Conservation (phyloP, 2,888 invertebrate species). For the Meteorus cinctellus region DNA sequence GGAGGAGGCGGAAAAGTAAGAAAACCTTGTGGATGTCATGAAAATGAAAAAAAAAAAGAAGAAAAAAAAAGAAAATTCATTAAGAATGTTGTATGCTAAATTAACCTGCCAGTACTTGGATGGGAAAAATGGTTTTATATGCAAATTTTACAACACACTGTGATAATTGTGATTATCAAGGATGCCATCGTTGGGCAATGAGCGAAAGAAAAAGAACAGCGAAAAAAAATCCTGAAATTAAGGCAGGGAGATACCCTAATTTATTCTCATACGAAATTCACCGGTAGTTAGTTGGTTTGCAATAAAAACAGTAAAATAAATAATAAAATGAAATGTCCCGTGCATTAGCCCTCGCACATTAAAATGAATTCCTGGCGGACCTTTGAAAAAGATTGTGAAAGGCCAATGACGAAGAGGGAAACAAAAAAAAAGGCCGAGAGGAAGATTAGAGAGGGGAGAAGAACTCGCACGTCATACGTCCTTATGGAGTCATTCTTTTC, state of each 20-base stretch:
- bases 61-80: neutral
- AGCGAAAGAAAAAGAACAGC: neutral
- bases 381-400: neutral
- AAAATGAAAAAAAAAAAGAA: neutral
- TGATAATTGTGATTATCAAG: constrained; percentile 1
- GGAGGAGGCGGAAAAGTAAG: no score
- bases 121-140: neutral
- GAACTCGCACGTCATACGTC: constrained; percentile 35
- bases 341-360: constrained; percentile 7
- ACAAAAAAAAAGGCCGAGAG: neutral
- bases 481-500: constrained; percentile 26
- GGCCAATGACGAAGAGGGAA: neutral
- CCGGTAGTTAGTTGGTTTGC: neutral
- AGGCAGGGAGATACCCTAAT: neutral
- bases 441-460: constrained; percentile 31
- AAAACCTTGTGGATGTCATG: no score
- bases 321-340: constrained; percentile 7
- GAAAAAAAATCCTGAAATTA: neutral
- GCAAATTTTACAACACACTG: neutral
- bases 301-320: neutral
- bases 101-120: neutral
- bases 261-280: constrained; percentile 1
- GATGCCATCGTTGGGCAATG: neutral
- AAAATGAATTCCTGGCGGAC: neutral
- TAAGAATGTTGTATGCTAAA: neutral